Base-by-base conservation (phyloP, 23 tunicate genomes). In the Trididemnum nubilum region DNA sequence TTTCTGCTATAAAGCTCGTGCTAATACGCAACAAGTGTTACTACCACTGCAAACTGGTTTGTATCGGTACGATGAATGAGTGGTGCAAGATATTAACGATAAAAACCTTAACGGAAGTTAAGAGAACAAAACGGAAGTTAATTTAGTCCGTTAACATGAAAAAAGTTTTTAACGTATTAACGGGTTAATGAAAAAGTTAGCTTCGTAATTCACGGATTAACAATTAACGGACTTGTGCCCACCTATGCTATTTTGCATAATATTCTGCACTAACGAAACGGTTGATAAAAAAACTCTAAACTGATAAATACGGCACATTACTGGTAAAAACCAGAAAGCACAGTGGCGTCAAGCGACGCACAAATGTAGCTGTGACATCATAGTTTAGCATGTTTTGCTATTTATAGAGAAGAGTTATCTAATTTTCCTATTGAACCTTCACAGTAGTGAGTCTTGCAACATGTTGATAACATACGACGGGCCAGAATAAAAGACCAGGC, bases 401-500 rank as follows among this genome's bases (percentile, higher is more conserved):
- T 49, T 49, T 49, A 49, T 12, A 49, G 57, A 49, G 15, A 49
- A 49, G 57, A 49, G 57, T 49, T 49, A 49, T 49, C 57, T 49
- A 49, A 49, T 49, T 18, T 49, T 49, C 57, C 57, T 49, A 18
- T 49, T 49, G 57, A 49, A 49, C 57, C 57, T 49, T 49, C 57
- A 49, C 57, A 9, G 57, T 49, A 49, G 18, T 49, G 18, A 49
- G 57, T 49, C 57, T 49, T 49, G 57, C 57, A 49, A 49, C 57
- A 49, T 49, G 57, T 49, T 18, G 57, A 49, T 49, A 49, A 49
- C 57, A 49, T 49, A 12, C 57, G 57, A 18, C 57, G 57, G 57
- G 57, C 57, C 57, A 49, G 57, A 49, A 49, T 49, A 49, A 49
- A 49, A 49, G 57, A 49, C 57, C 57, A 12, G 57, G 57, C 57